These are phyloP conservation scores for Caenorhabditis parvicauda DNA, from an alignment of 2,888 invertebrate species.

Conservation along the genomic window DNA sequence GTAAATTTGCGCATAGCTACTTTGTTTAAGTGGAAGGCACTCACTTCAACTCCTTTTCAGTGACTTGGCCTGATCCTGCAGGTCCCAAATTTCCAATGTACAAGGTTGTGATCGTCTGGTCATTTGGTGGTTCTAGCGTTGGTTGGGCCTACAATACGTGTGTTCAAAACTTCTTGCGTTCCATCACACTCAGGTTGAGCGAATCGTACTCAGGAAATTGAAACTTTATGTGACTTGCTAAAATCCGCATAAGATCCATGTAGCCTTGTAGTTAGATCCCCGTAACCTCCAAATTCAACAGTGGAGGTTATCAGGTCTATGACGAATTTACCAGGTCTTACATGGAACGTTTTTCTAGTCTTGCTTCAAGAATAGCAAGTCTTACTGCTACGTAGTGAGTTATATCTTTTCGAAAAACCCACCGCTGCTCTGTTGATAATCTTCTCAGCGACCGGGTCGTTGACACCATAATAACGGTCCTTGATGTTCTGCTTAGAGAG, in stretches of 20 bases:
- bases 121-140: slow-evolving; percentile 89
- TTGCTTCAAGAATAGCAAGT: neutral
- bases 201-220: neutral
- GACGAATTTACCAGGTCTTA: no score
- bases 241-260: no score
- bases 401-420: no score
- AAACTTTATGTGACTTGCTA: no score
- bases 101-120: slow-evolving; percentile 89
- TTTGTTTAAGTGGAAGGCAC: neutral
- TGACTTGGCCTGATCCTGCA: slow-evolving; percentile 69
- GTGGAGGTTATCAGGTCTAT: no score
- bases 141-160: slow-evolving; percentile 85
- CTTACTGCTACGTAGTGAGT: neutral
- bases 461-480: slow-evolving; percentile 87
- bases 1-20: slow-evolving; percentile 10
- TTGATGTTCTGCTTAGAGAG: slow-evolving; percentile 92
- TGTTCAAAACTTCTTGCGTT: no score
- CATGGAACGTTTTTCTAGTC: no score
- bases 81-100: slow-evolving; percentile 95
- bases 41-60: slow-evolving; percentile 78
- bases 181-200: neutral
- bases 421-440: slow-evolving; percentile 76
- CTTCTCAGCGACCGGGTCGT: slow-evolving; percentile 94
- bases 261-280: no score
- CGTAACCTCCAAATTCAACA: no score